phyloP scores from a whole-genome alignment of 2,797 vertebrate species.

The Echiichthys vipera region DNA sequence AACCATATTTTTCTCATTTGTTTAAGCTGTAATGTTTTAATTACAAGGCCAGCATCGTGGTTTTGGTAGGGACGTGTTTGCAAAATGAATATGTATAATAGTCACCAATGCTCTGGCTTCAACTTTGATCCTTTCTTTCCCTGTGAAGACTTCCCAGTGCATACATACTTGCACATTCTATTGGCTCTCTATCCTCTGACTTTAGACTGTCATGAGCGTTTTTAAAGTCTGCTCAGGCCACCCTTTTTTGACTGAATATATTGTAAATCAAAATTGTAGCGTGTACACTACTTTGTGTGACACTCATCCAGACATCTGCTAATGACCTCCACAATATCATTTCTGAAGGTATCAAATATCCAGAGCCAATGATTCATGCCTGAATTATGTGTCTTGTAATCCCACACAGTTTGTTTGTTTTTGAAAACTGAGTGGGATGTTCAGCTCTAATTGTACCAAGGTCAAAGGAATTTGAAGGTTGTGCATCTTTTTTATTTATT shows the following conservation, averaged over 20 bases:
- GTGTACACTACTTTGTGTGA: background rate
- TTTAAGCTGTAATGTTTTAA: background rate
- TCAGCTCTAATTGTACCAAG: conserved; percentile 2
- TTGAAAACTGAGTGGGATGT: background rate
- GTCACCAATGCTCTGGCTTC: background rate
- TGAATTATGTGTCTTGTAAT: background rate
- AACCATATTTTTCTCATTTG: background rate
- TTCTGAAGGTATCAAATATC: conserved; percentile 1
- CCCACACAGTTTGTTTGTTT: conserved; percentile 2
- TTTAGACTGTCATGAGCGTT: background rate
- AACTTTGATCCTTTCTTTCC: conserved; percentile 42
- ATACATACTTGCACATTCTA: conserved; percentile 7
- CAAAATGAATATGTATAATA: conserved; percentile 8
- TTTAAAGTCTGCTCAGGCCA: background rate
- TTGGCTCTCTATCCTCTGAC: conserved; percentile 13
- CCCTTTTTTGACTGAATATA: conserved; percentile 2
- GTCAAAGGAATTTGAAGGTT: conserved; percentile 16
- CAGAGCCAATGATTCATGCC: background rate
- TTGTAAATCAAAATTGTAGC: background rate
- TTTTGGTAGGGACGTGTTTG: background rate
- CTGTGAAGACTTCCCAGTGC: conserved; percentile 5
- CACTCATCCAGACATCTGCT: background rate
- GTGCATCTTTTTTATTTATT: background rate
- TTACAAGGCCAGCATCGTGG: background rate
- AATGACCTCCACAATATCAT: conserved; percentile 1